Evolutionary conservation across 2,797 vertebrate species (phyloP).

Genomic region (Malacoctenus gilli): DNA sequence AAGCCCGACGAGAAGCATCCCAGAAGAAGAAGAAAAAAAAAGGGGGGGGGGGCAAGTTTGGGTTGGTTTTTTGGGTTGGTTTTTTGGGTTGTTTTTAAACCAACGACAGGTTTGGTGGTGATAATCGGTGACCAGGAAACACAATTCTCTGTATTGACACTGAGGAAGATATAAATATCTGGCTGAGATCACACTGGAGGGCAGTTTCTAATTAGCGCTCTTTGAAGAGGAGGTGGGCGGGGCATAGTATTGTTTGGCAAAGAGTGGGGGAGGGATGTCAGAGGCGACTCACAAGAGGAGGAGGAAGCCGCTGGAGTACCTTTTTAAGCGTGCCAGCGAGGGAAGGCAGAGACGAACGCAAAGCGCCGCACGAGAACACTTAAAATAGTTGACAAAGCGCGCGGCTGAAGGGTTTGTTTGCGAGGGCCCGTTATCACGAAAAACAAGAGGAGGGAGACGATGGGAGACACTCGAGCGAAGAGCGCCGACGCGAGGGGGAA

Average conservation of each 20-base stretch:
- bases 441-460: slow-evolving; percentile 42
- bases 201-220: slow-evolving; percentile 63
- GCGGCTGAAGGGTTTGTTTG: slow-evolving; percentile 29
- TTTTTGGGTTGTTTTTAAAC: slow-evolving; percentile 17
- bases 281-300: slow-evolving; percentile 50
- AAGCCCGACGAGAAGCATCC: slow-evolving; percentile 28
- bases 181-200: slow-evolving; percentile 45
- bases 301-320: slow-evolving; percentile 51
- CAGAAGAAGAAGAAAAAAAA: not conserved
- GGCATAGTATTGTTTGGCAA: slow-evolving; percentile 49
- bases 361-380: slow-evolving; percentile 47
- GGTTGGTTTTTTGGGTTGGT: slow-evolving; percentile 18
- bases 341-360: slow-evolving; percentile 50
- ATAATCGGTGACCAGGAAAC: slow-evolving; percentile 37
- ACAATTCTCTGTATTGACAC: slow-evolving; percentile 7
- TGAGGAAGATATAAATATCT: slow-evolving; percentile 43
- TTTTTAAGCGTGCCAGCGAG: slow-evolving; percentile 41
- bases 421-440: slow-evolving; percentile 45
- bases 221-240: slow-evolving; percentile 68
- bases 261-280: slow-evolving; percentile 69
- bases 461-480: slow-evolving; percentile 31
- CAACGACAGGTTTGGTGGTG: slow-evolving; percentile 19
- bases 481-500: slow-evolving; percentile 19
- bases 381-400: slow-evolving; percentile 45
- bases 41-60: slow-evolving; percentile 1